Evolutionary conservation across 1,140 invertebrate species (phyloP), one percentile per base, ranked within the genome.

Genomic region (Myzus persicae): DNA sequence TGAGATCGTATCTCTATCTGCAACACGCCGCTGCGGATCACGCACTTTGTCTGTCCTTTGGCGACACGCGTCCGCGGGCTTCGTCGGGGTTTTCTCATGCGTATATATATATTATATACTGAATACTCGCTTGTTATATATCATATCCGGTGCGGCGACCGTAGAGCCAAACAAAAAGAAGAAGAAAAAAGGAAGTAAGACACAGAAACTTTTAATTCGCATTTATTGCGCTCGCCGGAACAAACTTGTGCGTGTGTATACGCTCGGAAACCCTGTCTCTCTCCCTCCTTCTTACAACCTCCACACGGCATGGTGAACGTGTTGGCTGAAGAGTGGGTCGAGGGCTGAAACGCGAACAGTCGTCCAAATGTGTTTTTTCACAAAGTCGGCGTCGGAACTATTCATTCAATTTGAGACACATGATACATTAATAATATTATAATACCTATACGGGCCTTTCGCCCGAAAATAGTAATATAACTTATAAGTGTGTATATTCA

Each of bases 151-250:
- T 82, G 81, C 1, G 22, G 36, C 81, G 36, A 40, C 81, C 8
- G 4, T 40, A 11, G 40, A 40, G 22, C 38, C 2, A 24, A 42
- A 26, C 24, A 31, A 26, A 40, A 40, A 84, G 24, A 84, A 26
- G 36, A 14, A 84, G 31, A 82, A 82, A 82, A 84, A 3, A 81
- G 20, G 38, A 84, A 40, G 40, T 42, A 40, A 40, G 9, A 40
- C 9, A 40, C n/a, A 82, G 82, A 84, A 84, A 84, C 82, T 84
- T 84, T 84, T 42, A 84, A 84, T 42, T 84, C 82, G 24, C 82
- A 84, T 84, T 84, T 84, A 84, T 84, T 84, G 40, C 2, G 24
- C 38, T 2, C 38, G 24, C 82, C 82, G 82, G 82, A 84, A 84
- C 82, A 31, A 76, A 76, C 11, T 82, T 38, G 81, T 22, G 36